phyloP scores from a whole-genome alignment of 2,797 vertebrate genomes.

The Aselliscus stoliczkanus region DNA sequence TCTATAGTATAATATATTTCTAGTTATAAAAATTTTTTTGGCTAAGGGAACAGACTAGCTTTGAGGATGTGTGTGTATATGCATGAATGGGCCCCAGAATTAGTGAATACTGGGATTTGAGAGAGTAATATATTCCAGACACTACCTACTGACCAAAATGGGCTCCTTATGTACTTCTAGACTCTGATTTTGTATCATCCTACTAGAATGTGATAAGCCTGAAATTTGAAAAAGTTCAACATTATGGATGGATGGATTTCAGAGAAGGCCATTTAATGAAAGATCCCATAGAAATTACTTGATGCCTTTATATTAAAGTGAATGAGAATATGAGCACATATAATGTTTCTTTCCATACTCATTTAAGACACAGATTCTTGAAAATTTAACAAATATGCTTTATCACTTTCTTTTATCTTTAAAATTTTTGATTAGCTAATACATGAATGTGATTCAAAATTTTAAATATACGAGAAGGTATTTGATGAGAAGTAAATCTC shows the following conservation, averaged over 20 bases:
- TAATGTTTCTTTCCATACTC: neutral
- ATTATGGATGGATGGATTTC: neutral
- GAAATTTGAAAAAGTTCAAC: neutral
- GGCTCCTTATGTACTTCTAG: neutral
- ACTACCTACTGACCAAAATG: neutral
- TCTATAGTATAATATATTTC: neutral
- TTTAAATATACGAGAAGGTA: neutral
- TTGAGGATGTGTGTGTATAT: neutral
- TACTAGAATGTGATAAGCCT: neutral
- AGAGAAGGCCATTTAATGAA: neutral
- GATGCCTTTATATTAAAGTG: neutral
- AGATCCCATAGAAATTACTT: neutral
- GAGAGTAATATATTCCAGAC: neutral
- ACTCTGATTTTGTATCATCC: neutral
- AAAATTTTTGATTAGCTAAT: neutral
- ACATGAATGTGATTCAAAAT: neutral
- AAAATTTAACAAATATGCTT: neutral
- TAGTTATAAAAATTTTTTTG: neutral
- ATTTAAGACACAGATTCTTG: neutral
- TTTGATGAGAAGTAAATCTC: neutral
- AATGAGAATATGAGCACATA: neutral
- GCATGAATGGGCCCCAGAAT: neutral
- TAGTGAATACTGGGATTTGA: neutral
- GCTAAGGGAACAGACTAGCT: neutral
- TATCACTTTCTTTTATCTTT: neutral